phyloP scores from a whole-genome alignment of 2,888 invertebrate species.

The Ctenicera cuprea region DNA sequence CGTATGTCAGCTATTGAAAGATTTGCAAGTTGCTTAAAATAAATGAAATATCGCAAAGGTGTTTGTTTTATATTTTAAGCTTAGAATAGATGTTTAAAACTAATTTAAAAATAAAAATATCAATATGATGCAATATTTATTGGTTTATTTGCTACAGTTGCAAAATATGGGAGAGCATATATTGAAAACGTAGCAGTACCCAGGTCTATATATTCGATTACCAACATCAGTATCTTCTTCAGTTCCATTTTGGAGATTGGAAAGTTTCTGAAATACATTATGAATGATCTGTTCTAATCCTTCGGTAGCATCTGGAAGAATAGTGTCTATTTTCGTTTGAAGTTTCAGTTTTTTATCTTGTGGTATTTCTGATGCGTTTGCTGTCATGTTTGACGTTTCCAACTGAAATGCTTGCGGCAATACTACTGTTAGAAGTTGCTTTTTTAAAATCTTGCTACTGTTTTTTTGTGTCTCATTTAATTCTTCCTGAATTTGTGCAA shows the following conservation, averaged over 20 bases:
- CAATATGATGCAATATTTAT: no score
- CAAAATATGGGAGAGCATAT: constrained; percentile 19
- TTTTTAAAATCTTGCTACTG: neutral
- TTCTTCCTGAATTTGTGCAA: neutral
- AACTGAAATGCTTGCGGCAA: neutral
- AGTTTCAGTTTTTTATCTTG: neutral
- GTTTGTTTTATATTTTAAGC: no score
- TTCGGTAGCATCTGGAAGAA: neutral
- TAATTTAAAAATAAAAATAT: no score
- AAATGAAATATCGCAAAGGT: no score
- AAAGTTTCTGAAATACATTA: neutral
- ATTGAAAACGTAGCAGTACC: constrained; percentile 38
- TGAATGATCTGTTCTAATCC: neutral
- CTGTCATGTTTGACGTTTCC: neutral
- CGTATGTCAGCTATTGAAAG: no score
- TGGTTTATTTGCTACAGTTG: constrained; percentile 3
- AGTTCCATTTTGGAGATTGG: neutral
- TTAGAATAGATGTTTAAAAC: no score
- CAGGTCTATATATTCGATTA: constrained; percentile 42
- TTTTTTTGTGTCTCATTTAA: neutral
- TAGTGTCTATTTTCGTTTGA: neutral
- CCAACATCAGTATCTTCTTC: neutral
- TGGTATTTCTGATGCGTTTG: neutral
- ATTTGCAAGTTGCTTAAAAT: no score
- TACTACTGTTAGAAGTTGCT: neutral